Evolutionary conservation across 2,113 vertebrate species (phyloP).

Genomic region (Ictidomys tridecemlineatus): DNA sequence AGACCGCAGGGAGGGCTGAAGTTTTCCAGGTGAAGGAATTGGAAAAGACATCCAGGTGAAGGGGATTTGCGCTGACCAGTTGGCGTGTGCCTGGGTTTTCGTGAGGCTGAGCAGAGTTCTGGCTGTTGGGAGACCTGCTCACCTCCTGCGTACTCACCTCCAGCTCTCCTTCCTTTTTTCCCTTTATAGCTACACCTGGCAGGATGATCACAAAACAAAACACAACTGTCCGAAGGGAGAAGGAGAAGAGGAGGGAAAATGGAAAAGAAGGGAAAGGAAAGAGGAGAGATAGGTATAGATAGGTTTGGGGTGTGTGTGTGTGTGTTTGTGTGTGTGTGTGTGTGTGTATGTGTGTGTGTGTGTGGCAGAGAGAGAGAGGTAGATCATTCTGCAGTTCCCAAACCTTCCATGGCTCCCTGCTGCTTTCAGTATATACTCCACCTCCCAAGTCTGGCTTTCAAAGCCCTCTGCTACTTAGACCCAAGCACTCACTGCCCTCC

Average conservation of each 20-base stretch:
- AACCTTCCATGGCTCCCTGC: background rate
- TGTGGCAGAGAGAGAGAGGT: background rate
- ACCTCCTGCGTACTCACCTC: background rate
- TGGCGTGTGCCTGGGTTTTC: fast-evolving
- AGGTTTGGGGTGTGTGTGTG: background rate
- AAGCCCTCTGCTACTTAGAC: background rate
- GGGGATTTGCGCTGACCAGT: background rate
- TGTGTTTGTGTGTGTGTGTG: background rate
- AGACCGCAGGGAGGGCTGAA: background rate
- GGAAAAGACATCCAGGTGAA: background rate
- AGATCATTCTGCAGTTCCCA: background rate
- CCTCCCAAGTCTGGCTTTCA: background rate
- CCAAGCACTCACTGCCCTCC: background rate
- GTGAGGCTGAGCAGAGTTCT: background rate
- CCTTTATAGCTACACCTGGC: background rate
- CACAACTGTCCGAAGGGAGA: background rate
- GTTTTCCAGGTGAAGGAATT: background rate
- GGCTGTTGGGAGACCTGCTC: background rate
- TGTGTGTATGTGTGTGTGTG: background rate
- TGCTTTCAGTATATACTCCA: background rate
- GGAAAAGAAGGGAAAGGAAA: background rate
- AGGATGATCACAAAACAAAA: background rate
- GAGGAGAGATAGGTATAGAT: background rate
- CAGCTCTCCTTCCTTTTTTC: background rate
- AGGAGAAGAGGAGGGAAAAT: background rate